These are phyloP conservation scores for Agrypnus murinus DNA, from an alignment of 2,888 invertebrate species.

Conservation along the genomic window DNA sequence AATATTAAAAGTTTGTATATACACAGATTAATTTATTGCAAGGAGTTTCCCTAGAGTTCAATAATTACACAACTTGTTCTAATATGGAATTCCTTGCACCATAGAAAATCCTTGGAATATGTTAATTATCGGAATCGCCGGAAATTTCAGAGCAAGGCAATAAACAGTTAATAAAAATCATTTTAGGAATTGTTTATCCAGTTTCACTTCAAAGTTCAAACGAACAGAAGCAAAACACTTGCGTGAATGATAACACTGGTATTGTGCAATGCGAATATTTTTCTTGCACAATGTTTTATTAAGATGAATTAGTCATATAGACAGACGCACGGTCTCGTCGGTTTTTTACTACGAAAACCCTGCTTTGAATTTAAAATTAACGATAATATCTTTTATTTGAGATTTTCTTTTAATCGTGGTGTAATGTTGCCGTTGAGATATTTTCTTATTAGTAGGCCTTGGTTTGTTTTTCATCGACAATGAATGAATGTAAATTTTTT, in stretches of 20 bases:
- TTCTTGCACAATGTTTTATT: constrained; percentile 8
- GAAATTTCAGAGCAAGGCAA: too few relatives aligned
- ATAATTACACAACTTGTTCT: too few relatives aligned
- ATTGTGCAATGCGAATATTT: neutral
- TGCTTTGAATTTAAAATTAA: constrained; percentile 1
- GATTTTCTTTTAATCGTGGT: too few relatives aligned
- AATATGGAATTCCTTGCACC: neutral
- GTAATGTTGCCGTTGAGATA: too few relatives aligned
- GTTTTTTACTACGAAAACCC: neutral
- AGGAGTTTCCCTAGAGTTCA: too few relatives aligned
- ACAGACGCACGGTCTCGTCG: neutral
- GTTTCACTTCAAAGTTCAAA: too few relatives aligned
- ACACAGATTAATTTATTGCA: too few relatives aligned
- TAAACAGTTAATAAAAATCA: neutral
- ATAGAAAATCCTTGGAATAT: neutral
- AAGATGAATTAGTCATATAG: constrained; percentile 11
- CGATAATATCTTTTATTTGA: neutral
- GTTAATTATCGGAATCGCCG: too few relatives aligned
- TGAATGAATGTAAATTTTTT: too few relatives aligned
- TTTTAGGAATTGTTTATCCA: constrained; percentile 11
- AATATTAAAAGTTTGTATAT: too few relatives aligned
- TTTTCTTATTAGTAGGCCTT: too few relatives aligned
- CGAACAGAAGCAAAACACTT: neutral
- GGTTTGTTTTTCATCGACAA: too few relatives aligned
- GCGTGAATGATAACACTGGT: constrained; percentile 7